These are phyloP conservation scores for Eumacrocentrus americanus DNA, from an alignment of 2,888 invertebrate species.

Conservation along the genomic window DNA sequence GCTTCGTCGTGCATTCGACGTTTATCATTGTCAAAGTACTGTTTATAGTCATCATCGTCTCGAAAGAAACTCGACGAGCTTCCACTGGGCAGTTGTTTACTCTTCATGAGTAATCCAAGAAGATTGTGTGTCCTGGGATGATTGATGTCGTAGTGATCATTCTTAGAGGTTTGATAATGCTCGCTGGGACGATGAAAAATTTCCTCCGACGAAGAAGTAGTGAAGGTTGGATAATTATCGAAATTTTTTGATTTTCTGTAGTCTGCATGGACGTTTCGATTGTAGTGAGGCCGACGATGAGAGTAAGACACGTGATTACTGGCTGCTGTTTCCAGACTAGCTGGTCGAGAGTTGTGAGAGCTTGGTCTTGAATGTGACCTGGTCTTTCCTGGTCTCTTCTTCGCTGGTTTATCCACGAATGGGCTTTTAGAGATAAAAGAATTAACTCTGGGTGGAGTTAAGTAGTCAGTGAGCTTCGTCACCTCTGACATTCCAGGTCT, in stretches of 20 bases:
- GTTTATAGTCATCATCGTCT: slow-evolving; percentile 41
- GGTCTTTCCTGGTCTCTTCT: slow-evolving; percentile 44
- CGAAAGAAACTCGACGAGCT: slow-evolving; percentile 38
- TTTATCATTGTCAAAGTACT: slow-evolving; percentile 47
- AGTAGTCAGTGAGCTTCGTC: slow-evolving; percentile 43
- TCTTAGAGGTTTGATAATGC: slow-evolving; percentile 35
- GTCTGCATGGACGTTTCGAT: slow-evolving; percentile 31
- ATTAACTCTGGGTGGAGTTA: slow-evolving; percentile 52
- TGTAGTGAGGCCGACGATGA: slow-evolving; percentile 35
- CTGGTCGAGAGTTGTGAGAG: slow-evolving; percentile 34
- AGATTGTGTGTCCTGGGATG: slow-evolving; percentile 56
- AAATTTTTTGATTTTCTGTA: slow-evolving; percentile 21
- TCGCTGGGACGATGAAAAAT: slow-evolving; percentile 32
- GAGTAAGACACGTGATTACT: slow-evolving; percentile 36
- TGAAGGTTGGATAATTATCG: slow-evolving; percentile 43
- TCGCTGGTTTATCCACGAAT: slow-evolving; percentile 46
- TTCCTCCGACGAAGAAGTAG: slow-evolving; percentile 40
- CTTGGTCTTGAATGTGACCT: slow-evolving; percentile 39
- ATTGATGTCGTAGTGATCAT: slow-evolving; percentile 46
- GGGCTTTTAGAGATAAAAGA: slow-evolving; percentile 49
- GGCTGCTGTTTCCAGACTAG: slow-evolving; percentile 41
- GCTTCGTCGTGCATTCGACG: slow-evolving; percentile 42
- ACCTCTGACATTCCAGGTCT: slow-evolving; percentile 16
- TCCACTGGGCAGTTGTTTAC: slow-evolving; percentile 48
- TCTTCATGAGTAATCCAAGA: slow-evolving; percentile 56